These are phyloP conservation scores for Apodemia duryi DNA, from an alignment of 2,888 invertebrate species.

Conservation along the genomic window DNA sequence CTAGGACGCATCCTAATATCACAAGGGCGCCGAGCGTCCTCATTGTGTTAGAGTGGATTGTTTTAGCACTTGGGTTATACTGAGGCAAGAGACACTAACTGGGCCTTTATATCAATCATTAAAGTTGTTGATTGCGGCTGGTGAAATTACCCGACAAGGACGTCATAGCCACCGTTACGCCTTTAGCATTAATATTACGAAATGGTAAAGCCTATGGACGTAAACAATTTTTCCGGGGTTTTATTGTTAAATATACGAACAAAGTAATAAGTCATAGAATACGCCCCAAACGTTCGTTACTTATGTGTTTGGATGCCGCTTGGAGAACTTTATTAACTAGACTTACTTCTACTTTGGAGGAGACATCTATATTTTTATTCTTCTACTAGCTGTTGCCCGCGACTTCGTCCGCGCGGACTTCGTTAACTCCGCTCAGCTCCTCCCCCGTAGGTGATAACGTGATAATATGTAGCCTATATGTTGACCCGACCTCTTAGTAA, in stretches of 20 bases:
- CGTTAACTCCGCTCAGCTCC: too few relatives aligned
- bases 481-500: too few relatives aligned
- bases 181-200: constrained; percentile 53
- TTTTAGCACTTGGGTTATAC: constrained; percentile 60
- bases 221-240: constrained; percentile 6
- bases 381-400: too few relatives aligned
- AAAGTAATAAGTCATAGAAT: background rate
- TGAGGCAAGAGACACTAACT: constrained; percentile 52
- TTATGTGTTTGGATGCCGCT: too few relatives aligned
- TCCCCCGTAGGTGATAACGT: too few relatives aligned
- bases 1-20: constrained; percentile 57
- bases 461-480: too few relatives aligned
- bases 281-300: too few relatives aligned
- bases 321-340: too few relatives aligned
- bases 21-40: constrained; percentile 70
- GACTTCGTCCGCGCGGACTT: too few relatives aligned
- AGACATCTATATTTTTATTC: too few relatives aligned
- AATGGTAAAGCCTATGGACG: constrained; percentile 34
- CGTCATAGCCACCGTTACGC: constrained; percentile 60
- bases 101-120: constrained; percentile 68
- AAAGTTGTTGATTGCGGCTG: constrained; percentile 59
- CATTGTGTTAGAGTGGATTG: constrained; percentile 58
- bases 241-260: background rate
- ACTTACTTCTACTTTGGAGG: too few relatives aligned
- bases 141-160: constrained; percentile 76